Percentiles rank a stretch among this genome's conserved stretches.
Conservation (phyloP, 2,113 vertebrate genomes). For the Morone chrysops region DNA sequence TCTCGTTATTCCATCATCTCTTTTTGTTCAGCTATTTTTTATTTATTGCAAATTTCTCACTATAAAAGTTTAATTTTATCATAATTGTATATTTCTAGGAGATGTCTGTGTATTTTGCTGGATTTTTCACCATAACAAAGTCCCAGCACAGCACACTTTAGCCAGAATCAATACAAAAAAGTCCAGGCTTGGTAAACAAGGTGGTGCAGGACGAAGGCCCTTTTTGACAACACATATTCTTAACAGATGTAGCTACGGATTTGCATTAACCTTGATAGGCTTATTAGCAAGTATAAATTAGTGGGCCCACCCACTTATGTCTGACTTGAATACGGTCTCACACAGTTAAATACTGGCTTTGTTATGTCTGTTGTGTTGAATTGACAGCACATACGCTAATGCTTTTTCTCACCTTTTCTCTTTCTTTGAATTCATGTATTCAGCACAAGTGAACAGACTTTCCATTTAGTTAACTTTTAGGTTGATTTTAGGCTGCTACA, state of each 20-base stretch:
- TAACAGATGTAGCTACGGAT: background rate
- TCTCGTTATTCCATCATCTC: too few relatives aligned
- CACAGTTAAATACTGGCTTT: background rate
- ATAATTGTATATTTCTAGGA: too few relatives aligned
- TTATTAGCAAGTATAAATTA: background rate
- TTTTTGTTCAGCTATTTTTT: too few relatives aligned
- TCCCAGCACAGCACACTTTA: too few relatives aligned
- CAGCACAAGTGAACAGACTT: background rate
- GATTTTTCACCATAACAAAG: too few relatives aligned
- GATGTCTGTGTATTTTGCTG: too few relatives aligned
- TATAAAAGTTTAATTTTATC: too few relatives aligned
- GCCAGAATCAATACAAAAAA: too few relatives aligned
- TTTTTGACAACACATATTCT: too few relatives aligned
- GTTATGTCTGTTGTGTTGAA: background rate
- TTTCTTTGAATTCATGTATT: slow-evolving; percentile 2
- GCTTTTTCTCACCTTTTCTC: background rate
- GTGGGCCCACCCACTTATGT: background rate
- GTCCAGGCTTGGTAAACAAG: too few relatives aligned
- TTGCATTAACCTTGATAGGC: background rate
- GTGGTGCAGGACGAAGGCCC: too few relatives aligned
- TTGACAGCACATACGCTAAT: background rate
- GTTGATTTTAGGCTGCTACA: background rate
- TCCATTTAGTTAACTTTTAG: background rate
- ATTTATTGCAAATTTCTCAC: too few relatives aligned
- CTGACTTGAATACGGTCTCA: background rate